Conservation (phyloP, 2,797 vertebrate species). For the Micromesistius poutassou region DNA sequence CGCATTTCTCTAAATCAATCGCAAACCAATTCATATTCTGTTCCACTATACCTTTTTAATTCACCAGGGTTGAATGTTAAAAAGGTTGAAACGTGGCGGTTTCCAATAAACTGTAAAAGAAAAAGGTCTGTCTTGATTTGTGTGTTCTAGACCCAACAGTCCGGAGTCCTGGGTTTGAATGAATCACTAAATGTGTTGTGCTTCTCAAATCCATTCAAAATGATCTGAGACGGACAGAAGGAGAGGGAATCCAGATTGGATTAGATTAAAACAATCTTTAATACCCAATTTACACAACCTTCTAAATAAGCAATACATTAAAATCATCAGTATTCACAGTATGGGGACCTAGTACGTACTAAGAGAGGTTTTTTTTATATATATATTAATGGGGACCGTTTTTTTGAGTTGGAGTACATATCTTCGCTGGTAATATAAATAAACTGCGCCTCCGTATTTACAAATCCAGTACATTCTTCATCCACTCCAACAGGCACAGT, state of each 20-base stretch:
- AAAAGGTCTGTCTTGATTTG: constrained; percentile 35
- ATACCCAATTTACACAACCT: constrained; percentile 45
- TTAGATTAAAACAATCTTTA: constrained; percentile 46
- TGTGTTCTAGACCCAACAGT: not conserved
- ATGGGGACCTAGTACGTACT: constrained; percentile 40
- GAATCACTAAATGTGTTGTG: not conserved
- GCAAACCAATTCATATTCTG: constrained; percentile 66
- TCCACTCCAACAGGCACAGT: constrained; percentile 62
- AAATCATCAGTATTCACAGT: constrained; percentile 55
- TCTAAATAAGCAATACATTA: constrained; percentile 61
- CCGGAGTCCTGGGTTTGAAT: not conserved
- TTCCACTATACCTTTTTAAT: constrained; percentile 74
- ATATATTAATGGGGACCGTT: constrained; percentile 37
- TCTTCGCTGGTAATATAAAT: constrained; percentile 61
- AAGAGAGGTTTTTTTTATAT: not conserved
- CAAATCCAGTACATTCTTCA: constrained; percentile 66
- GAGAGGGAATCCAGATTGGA: constrained; percentile 33
- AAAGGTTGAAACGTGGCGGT: constrained; percentile 63
- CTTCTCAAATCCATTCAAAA: constrained; percentile 35
- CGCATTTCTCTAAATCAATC: constrained; percentile 59
- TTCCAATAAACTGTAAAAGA: constrained; percentile 66
- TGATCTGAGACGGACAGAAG: constrained; percentile 66
- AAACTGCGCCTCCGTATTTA: constrained; percentile 66
- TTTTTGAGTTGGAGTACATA: constrained; percentile 56
- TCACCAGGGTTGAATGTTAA: constrained; percentile 54